These are phyloP conservation scores for Rhyzopertha dominica DNA, from an alignment of 1,140 invertebrate genomes.

Conservation along the genomic window DNA sequence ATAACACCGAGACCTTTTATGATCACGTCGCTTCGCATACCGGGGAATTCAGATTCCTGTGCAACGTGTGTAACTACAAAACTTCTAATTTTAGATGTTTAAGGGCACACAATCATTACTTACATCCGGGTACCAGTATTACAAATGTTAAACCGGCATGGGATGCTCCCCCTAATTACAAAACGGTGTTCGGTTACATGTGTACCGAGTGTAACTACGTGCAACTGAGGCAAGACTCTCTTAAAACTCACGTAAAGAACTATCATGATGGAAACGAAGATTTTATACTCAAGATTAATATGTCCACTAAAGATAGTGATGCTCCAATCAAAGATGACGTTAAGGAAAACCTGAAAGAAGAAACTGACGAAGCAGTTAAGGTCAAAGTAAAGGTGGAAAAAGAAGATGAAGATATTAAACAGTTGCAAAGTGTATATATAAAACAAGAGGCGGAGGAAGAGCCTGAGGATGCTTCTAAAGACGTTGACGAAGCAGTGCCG, in stretches of 20 bases:
- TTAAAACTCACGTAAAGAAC: constrained; percentile 55
- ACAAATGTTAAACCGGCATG: neutral
- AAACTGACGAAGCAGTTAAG: constrained; percentile 5
- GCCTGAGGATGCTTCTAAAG: neutral
- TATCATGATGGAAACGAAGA: constrained; percentile 47
- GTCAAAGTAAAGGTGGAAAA: constrained; percentile 4
- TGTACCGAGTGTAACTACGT: constrained; percentile 64
- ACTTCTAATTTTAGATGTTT: constrained; percentile 46
- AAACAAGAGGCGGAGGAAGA: neutral
- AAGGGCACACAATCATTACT: constrained; percentile 47
- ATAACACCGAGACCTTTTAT: constrained; percentile 25
- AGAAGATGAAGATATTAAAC: neutral
- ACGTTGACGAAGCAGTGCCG: neutral
- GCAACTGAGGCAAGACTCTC: constrained; percentile 55
- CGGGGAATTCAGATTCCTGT: constrained; percentile 63
- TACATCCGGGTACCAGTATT: constrained; percentile 25
- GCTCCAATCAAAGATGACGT: constrained; percentile 14
- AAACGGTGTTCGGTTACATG: constrained; percentile 55
- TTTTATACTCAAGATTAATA: constrained; percentile 49
- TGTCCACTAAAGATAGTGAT: constrained; percentile 37
- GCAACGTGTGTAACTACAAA: constrained; percentile 53
- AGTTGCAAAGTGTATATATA: neutral
- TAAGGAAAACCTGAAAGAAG: constrained; percentile 15
- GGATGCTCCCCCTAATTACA: constrained; percentile 15
- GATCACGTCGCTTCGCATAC: constrained; percentile 68